Percentiles rank a stretch among this genome's conserved stretches.
Evolutionary conservation across 2,888 invertebrate genomes (phyloP).

Genomic region (Drosophila falleni): DNA sequence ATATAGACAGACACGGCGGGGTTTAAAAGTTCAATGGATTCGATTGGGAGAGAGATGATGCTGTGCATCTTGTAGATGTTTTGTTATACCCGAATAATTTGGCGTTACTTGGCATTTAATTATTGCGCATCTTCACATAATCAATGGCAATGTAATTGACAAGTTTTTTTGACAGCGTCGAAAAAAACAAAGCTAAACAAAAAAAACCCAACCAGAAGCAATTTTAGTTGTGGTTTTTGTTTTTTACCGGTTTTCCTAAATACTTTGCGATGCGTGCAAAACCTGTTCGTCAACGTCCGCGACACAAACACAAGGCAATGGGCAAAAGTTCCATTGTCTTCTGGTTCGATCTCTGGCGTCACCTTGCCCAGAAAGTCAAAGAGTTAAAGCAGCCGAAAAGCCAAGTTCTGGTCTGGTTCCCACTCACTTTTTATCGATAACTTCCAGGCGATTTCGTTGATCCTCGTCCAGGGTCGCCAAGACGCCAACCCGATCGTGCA

Average conservation of each 20-base stretch:
- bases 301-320: slow-evolving; percentile 2
- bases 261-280: slow-evolving; percentile 35
- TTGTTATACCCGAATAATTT: not conserved
- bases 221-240: slow-evolving; percentile 9
- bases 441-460: slow-evolving; percentile 83
- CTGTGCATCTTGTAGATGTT: slow-evolving; percentile 12
- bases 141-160: slow-evolving; percentile 50
- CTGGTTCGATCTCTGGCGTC: slow-evolving; percentile 12
- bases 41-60: not conserved
- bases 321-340: slow-evolving; percentile 34
- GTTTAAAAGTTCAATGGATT: not conserved
- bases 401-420: not conserved
- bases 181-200: slow-evolving; percentile 7
- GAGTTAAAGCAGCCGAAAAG: not conserved
- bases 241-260: slow-evolving; percentile 52
- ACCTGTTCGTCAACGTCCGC: slow-evolving; percentile 40
- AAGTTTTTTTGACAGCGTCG: slow-evolving; percentile 24
- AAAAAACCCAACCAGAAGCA: slow-evolving; percentile 8
- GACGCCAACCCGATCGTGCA: slow-evolving; percentile 83
- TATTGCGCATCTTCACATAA: slow-evolving; percentile 33
- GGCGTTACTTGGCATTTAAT: slow-evolving; percentile 3
- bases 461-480: slow-evolving; percentile 84
- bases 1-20: not conserved
- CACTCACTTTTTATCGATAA: slow-evolving; percentile 85
- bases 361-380: slow-evolving; percentile 11